These are phyloP conservation scores for Lordiphosa clarofinis DNA, from an alignment of 1,140 invertebrate genomes.

Conservation along the genomic window DNA sequence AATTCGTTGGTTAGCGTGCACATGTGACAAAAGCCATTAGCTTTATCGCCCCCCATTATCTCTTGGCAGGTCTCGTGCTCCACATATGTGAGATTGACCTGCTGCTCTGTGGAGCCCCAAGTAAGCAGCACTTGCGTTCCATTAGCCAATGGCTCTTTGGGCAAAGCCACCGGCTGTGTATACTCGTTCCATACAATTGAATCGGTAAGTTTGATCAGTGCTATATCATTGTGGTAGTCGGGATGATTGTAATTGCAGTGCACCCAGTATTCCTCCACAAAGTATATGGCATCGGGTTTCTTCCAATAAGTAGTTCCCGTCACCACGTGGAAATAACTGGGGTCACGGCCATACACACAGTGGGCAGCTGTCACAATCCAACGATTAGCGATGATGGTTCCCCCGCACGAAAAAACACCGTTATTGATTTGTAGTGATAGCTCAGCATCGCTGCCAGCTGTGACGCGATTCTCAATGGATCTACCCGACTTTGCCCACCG, in stretches of 20 bases:
- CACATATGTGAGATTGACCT: conserved; percentile 59
- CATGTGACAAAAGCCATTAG: conserved; percentile 79
- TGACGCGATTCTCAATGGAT: conserved; percentile 54
- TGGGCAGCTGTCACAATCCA: conserved; percentile 80
- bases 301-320: conserved; percentile 49
- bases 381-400: conserved; percentile 70
- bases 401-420: conserved; percentile 77
- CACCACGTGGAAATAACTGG: conserved; percentile 48
- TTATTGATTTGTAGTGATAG: conserved; percentile 73
- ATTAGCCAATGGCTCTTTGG: conserved; percentile 33
- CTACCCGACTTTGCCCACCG: not conserved
- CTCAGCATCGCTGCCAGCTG: conserved; percentile 76
- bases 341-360: conserved; percentile 68
- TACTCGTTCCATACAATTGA: conserved; percentile 80
- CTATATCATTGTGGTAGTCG: conserved; percentile 80
- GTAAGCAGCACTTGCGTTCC: conserved; percentile 79
- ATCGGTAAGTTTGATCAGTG: conserved; percentile 78
- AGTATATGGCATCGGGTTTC: conserved; percentile 42
- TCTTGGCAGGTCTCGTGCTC: conserved; percentile 55
- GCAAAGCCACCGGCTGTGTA: conserved; percentile 74
- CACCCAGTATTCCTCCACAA: conserved; percentile 62
- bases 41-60: conserved; percentile 33
- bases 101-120: conserved; percentile 80
- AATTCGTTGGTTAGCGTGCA: conserved; percentile 83
- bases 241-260: conserved; percentile 75